A percentile compares a stretch with the other conserved stretches of the same genome.
Conservation (phyloP, 2,113 vertebrate species). For the Corapipo altera region DNA sequence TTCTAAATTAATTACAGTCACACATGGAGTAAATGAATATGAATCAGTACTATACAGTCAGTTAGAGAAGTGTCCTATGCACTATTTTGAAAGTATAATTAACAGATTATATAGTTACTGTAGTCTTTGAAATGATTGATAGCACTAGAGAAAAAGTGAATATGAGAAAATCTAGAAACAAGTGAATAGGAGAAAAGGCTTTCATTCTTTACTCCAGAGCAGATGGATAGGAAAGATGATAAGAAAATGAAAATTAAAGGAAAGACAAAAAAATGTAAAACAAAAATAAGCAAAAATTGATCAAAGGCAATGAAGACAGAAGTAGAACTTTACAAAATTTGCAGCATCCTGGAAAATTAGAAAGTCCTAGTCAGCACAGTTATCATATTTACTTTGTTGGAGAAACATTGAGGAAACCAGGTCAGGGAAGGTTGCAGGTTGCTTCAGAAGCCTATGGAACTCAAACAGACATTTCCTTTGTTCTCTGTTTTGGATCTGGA, state of each 20-base stretch:
- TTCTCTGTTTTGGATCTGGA: not conserved
- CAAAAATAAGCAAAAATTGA: not conserved
- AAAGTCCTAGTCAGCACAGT: not conserved
- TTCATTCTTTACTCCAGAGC: conserved; percentile 30
- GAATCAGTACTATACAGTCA: not conserved
- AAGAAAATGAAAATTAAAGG: conserved; percentile 28
- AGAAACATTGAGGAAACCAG: not conserved
- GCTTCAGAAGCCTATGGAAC: not conserved
- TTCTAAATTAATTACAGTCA: conserved; percentile 5
- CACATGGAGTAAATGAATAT: not conserved
- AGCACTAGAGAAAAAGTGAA: not conserved
- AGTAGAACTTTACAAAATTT: not conserved
- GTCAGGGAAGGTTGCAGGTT: not conserved
- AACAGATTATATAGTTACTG: not conserved
- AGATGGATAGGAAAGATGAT: conserved; percentile 43
- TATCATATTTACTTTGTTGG: not conserved
- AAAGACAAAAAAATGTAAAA: not conserved
- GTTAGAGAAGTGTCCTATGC: not conserved
- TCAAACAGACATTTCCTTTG: not conserved
- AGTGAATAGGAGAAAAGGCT: not conserved
- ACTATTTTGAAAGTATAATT: conserved; percentile 25
- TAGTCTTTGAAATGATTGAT: conserved; percentile 1
- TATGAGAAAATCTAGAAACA: not conserved
- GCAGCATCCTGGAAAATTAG: not conserved
- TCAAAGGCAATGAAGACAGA: not conserved